Conservation (phyloP, 2,113 vertebrate species). For the Procavia capensis region DNA sequence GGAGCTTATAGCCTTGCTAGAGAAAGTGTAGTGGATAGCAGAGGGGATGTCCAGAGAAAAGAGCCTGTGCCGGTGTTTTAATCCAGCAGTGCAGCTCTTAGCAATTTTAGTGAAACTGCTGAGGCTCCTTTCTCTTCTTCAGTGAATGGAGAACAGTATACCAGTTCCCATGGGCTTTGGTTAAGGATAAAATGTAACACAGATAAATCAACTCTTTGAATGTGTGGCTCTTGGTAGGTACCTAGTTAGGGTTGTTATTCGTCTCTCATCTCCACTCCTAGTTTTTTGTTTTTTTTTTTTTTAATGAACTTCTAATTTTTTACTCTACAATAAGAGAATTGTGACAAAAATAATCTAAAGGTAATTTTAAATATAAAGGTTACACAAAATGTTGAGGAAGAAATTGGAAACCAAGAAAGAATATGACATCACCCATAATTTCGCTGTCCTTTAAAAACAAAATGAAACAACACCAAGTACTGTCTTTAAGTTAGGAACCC, state of each 20-base stretch:
- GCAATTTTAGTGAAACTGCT: neutral
- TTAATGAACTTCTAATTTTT: neutral
- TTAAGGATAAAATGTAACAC: neutral
- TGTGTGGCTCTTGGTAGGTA: neutral
- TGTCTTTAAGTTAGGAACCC: neutral
- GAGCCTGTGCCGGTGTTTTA: neutral
- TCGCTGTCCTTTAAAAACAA: neutral
- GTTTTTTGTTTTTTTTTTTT: neutral
- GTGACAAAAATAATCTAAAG: neutral
- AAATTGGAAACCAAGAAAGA: constrained; percentile 25
- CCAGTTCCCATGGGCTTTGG: neutral
- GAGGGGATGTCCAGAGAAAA: neutral
- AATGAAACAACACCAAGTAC: too few relatives aligned
- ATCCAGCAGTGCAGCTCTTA: neutral
- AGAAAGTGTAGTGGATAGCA: neutral
- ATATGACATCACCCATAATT: neutral
- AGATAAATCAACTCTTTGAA: neutral
- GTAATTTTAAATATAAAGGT: neutral
- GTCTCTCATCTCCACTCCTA: neutral
- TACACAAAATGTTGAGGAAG: neutral
- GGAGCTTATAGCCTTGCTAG: neutral
- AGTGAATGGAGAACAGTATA: neutral
- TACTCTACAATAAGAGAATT: neutral
- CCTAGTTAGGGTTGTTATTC: neutral
- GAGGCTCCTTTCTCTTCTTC: neutral